Percentiles rank a stretch among this genome's conserved stretches.
Evolutionary conservation across 2,797 vertebrate genomes (phyloP).

Genomic region (Emydoidea blandingii): DNA sequence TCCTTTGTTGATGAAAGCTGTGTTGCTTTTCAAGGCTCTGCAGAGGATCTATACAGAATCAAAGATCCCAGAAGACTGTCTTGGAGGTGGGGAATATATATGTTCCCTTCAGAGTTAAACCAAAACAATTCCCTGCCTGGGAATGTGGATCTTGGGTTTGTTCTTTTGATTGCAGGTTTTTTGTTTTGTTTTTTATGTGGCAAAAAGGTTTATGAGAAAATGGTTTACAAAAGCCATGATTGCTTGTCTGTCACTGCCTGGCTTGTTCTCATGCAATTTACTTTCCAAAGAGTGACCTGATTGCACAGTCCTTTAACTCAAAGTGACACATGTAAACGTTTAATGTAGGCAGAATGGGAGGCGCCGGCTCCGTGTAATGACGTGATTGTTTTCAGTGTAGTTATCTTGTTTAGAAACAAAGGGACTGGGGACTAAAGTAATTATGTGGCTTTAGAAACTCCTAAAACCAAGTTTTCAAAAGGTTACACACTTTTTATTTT

Average conservation of each 20-base stretch:
- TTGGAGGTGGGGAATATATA: neutral
- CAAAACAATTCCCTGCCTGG: neutral
- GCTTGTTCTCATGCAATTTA: conserved; percentile 24
- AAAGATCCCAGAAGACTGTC: neutral
- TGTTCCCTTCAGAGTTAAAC: neutral
- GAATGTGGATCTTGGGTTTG: neutral
- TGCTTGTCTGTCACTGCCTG: fast-evolving
- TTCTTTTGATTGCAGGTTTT: fast-evolving
- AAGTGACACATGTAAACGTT: neutral
- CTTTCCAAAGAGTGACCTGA: conserved; percentile 14
- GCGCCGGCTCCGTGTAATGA: fast-evolving
- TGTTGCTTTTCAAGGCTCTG: conserved; percentile 30
- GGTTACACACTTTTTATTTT: neutral
- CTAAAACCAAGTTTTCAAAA: conserved; percentile 1
- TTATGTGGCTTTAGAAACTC: neutral
- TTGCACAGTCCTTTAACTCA: neutral
- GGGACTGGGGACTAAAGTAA: neutral
- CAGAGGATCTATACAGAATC: neutral
- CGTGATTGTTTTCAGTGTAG: neutral
- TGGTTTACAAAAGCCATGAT: fast-evolving
- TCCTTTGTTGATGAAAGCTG: conserved; percentile 23
- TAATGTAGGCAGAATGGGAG: neutral
- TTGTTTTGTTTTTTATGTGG: fast-evolving
- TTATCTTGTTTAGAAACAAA: neutral
- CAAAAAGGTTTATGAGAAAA: neutral